These are phyloP conservation scores for Arctopsyche grandis DNA, from an alignment of 1,140 invertebrate species.

Conservation along the genomic window DNA sequence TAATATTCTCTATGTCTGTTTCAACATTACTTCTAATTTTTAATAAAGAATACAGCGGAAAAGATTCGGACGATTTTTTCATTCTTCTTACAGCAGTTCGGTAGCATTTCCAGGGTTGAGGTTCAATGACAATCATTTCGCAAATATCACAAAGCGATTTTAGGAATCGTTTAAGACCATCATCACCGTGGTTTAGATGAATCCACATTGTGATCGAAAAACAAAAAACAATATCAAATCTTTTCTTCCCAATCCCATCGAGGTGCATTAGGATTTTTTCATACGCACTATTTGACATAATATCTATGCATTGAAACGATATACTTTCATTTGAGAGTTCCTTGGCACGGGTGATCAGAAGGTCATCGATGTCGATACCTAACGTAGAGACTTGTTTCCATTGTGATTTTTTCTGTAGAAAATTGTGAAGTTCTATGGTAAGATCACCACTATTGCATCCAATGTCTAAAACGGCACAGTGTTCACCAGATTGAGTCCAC, in stretches of 20 bases:
- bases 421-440: conserved; percentile 69
- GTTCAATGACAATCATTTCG: conserved; percentile 76
- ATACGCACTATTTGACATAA: conserved; percentile 66
- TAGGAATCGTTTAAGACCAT: conserved; percentile 72
- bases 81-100: conserved; percentile 76
- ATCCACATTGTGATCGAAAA: conserved; percentile 91
- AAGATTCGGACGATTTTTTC: conserved; percentile 67
- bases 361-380: conserved; percentile 79
- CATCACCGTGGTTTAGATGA: conserved; percentile 83
- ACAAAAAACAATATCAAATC: conserved; percentile 79
- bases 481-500: conserved; percentile 64
- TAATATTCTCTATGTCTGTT: conserved; percentile 69
- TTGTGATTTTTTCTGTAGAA: conserved; percentile 63
- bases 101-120: conserved; percentile 86
- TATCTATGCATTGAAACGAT: conserved; percentile 70
- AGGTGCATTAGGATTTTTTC: conserved; percentile 64
- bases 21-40: conserved; percentile 71
- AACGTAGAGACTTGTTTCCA: conserved; percentile 67
- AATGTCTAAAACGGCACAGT: conserved; percentile 75
- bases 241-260: conserved; percentile 57
- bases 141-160: conserved; percentile 65
- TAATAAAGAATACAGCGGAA: conserved; percentile 69
- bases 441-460: conserved; percentile 84
- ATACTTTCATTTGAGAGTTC: conserved; percentile 65
- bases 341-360: conserved; percentile 74